A percentile compares a stretch with the other conserved stretches of the same genome.
phyloP scores from a whole-genome alignment of 92 coral and sea anemone genomes.

The Pocillopora meandrina region DNA sequence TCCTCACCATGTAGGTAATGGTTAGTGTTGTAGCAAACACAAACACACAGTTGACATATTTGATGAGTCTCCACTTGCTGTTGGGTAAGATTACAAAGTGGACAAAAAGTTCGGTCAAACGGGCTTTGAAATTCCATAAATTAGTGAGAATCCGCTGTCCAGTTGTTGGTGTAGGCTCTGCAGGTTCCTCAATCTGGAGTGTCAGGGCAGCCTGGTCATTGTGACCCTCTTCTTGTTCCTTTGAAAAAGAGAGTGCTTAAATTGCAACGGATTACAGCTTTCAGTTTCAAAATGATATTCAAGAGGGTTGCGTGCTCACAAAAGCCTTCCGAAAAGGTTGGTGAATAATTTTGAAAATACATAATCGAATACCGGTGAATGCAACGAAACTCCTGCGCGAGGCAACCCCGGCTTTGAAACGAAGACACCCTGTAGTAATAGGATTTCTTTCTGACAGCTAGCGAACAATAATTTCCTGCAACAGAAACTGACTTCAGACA shows the following conservation, averaged over 20 bases:
- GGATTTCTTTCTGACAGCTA: too few species aligned
- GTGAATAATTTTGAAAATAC: too few species aligned
- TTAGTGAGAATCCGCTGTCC: conserved; percentile 24
- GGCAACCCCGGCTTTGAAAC: too few species aligned
- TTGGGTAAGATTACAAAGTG: conserved; percentile 72
- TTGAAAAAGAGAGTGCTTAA: neutral
- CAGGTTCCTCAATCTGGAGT: conserved; percentile 12
- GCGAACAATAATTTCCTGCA: too few species aligned
- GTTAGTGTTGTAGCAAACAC: conserved; percentile 70
- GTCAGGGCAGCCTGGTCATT: conserved; percentile 4
- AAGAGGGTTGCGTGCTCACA: too few species aligned
- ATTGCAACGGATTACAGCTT: too few species aligned
- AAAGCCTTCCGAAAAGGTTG: too few species aligned
- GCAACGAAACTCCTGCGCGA: too few species aligned
- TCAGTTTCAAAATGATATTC: too few species aligned
- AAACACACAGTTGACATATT: conserved; percentile 67
- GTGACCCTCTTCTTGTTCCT: conserved; percentile 47
- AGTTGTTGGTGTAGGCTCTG: conserved; percentile 15
- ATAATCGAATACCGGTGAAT: too few species aligned
- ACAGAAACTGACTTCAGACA: neutral
- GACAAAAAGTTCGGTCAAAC: conserved; percentile 51
- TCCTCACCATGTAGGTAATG: conserved; percentile 78
- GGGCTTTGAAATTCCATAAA: conserved; percentile 28
- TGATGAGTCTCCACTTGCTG: conserved; percentile 69
- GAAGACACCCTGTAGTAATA: too few species aligned